Percentiles rank a stretch among this genome's conserved stretches.
Conservation (phyloP, 2,888 invertebrate species). For the Cephalotes varians region DNA sequence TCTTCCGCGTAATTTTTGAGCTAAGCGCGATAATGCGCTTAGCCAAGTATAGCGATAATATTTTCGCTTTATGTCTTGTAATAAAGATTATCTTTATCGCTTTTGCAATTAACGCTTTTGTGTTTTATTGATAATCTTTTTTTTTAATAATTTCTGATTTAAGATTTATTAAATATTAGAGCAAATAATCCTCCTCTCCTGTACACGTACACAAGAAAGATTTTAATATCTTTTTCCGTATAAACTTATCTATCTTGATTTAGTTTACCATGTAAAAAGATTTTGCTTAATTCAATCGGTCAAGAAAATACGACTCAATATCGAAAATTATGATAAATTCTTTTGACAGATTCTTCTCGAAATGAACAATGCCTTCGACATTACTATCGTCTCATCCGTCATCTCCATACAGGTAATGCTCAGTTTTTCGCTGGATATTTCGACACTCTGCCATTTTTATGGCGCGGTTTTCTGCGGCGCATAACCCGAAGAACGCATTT, state of each 20-base stretch:
- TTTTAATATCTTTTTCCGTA: background rate
- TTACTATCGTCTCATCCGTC: background rate
- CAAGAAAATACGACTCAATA: background rate
- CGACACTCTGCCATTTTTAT: conserved; percentile 18
- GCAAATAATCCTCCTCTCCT: background rate
- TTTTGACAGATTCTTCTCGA: background rate
- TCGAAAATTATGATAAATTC: conserved; percentile 2
- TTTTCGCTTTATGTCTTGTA: conserved; percentile 6
- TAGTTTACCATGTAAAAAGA: background rate
- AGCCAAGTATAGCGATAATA: conserved; percentile 19
- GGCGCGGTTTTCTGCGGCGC: background rate
- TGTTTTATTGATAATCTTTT: background rate
- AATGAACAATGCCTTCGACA: background rate
- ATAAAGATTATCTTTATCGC: conserved; percentile 5
- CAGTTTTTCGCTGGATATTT: background rate
- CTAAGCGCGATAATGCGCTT: conserved; percentile 38
- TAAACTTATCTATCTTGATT: background rate
- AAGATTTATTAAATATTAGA: background rate
- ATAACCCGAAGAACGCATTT: background rate
- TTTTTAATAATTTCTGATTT: conserved; percentile 16
- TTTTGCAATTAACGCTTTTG: background rate
- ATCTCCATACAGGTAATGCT: background rate
- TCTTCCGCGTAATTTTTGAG: conserved; percentile 30
- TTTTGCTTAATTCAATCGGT: background rate
- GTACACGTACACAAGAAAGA: background rate